Conservation (phyloP, 2,888 invertebrate genomes). For the Habroteleia sp. region DNA sequence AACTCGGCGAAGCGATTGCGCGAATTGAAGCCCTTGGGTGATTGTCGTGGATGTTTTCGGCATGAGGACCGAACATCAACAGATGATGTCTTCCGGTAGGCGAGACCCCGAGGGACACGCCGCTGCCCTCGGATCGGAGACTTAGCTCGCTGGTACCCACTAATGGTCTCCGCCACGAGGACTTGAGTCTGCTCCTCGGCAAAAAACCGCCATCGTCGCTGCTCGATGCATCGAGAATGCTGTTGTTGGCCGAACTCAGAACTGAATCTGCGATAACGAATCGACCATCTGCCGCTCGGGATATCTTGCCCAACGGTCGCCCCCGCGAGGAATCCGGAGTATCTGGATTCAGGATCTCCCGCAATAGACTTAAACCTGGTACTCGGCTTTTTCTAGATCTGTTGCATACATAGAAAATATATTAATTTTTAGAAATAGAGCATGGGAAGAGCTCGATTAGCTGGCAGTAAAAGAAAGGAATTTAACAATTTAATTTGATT, state of each 20-base stretch:
- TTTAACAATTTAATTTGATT: too few relatives aligned
- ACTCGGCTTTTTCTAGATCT: conserved; percentile 97
- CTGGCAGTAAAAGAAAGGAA: not conserved
- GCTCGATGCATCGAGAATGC: conserved; percentile 84
- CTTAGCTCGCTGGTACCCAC: conserved; percentile 87
- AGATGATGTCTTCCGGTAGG: conserved; percentile 63
- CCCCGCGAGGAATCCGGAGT: conserved; percentile 78
- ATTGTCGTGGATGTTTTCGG: conserved; percentile 64
- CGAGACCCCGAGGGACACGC: conserved; percentile 78
- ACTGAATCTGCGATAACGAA: conserved; percentile 85
- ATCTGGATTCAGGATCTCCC: conserved; percentile 83
- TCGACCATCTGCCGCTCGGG: conserved; percentile 88
- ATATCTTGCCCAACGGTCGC: conserved; percentile 85
- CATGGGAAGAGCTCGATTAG: not conserved
- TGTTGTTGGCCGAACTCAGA: conserved; percentile 82
- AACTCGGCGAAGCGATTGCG: conserved; percentile 67
- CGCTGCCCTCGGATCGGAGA: conserved; percentile 86
- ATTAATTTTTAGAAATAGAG: conserved; percentile 65
- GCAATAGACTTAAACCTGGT: conserved; percentile 92
- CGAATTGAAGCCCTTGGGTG: conserved; percentile 63
- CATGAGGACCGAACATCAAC: conserved; percentile 58
- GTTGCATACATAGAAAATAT: conserved; percentile 73
- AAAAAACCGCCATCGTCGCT: conserved; percentile 94
- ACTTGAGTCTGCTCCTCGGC: conserved; percentile 83
- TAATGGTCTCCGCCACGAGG: conserved; percentile 85